Evolutionary conservation across 2,113 vertebrate species (phyloP), one percentile per base, ranked within the genome.

Genomic region (Mungos mungo): DNA sequence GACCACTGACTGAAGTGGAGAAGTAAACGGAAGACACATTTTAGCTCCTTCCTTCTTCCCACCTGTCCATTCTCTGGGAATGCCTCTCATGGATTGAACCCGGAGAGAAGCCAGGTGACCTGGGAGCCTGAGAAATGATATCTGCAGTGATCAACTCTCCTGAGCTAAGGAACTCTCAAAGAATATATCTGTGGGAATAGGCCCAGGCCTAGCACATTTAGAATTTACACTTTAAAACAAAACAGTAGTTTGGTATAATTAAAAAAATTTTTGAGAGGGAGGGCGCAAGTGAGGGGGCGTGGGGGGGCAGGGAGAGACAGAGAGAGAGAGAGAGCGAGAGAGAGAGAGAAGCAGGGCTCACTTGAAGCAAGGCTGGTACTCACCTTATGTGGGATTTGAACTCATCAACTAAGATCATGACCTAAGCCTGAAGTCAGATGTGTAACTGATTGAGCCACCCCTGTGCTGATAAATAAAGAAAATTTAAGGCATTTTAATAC

Each of bases 221-320:
- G 65, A 85, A 76, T 71, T 77, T 91, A 90, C 9, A 69, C 29
- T 69, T 98, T 91, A 93, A 96, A 74, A 77, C 7, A 81, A 92
- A 92, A 81, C 31, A 41, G 29, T 92, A 72, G 83, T 92, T 88
- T 92, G 81, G 89, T 71, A 25, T 25, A 76, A 87, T 97, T 76
- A 10, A 41, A 74, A 89, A 10, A 12, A 13, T 57, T 68, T 69
- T 60, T 60, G 57, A 60, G 57, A 60, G 57, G 23, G 57, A 25
- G 21, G 57, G 21, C 2, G 21, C 8, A 19, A 60, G 57, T 60
- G 57, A 60, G 21, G 57, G 7, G 57, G 21, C 21, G 19, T 45
- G 45, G 45, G 45, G 45, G 45, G 45, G 45, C 8, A 47, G 19
- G 19, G 54, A 57, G 18, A 52, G 50, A 52, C 41, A 41, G 52